phyloP scores from a whole-genome alignment of 2,113 vertebrate species.

The Rhinolophus ferrumequinum region DNA sequence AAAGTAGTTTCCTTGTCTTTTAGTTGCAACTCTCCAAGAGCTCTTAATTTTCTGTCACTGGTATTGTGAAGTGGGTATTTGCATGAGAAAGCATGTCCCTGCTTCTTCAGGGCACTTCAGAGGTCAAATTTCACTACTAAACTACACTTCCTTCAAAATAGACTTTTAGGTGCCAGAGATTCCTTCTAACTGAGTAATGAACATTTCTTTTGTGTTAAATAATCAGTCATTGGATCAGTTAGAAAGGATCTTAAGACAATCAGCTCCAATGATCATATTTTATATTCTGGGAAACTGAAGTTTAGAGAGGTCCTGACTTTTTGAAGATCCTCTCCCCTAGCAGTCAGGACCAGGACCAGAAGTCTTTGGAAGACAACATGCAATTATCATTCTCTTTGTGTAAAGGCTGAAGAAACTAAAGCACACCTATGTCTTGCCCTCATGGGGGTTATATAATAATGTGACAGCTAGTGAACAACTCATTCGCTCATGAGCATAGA shows the following conservation, averaged over 20 bases:
- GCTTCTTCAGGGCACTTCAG: neutral
- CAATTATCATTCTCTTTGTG: neutral
- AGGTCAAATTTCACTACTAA: conserved; percentile 32
- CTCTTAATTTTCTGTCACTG: neutral
- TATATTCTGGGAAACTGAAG: neutral
- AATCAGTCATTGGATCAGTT: conserved; percentile 9
- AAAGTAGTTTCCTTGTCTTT: neutral
- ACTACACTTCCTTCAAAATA: conserved; percentile 39
- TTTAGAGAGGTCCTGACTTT: neutral
- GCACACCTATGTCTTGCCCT: neutral
- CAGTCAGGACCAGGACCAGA: neutral
- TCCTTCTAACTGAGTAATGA: conserved; percentile 52
- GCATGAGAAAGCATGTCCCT: neutral
- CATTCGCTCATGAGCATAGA: neutral
- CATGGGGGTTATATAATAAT: neutral
- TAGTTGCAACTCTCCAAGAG: neutral
- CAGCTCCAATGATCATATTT: neutral
- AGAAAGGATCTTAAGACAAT: neutral
- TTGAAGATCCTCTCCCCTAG: neutral
- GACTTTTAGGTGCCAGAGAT: conserved; percentile 31
- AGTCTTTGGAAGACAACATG: neutral
- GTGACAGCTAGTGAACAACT: neutral
- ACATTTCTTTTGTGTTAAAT: conserved; percentile 46
- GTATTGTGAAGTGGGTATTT: neutral
- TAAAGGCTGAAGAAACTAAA: neutral